Base-by-base conservation (phyloP, 2,797 vertebrate genomes). In the Danio choprae region DNA sequence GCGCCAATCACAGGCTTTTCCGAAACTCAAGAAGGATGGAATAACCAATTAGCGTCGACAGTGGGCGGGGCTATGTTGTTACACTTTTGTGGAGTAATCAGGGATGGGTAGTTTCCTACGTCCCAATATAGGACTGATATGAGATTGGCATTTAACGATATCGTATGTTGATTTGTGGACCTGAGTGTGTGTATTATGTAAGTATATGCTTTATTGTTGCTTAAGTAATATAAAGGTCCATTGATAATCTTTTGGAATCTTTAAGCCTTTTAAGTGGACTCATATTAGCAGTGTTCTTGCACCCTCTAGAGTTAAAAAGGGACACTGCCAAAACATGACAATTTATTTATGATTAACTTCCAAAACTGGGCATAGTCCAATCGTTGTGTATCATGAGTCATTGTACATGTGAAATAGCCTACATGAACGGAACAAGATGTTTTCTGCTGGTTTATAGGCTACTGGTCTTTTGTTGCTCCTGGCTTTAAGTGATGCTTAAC, bases 1-100 rank as follows among this genome's bases (percentile, higher is more conserved):
- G 0, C 43, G 22, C 91, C 91, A 93, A 93, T 90, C 56, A 84
- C 0, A 0, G n/a, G 2, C 5, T 41, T 64, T 73, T 38, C 20
- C 29, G 67, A 5, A 41, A 56, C 76, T 58, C 20, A 10, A 36
- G 6, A 13, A n/a, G 1, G 12, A n/a, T 12, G 4, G n/a, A 8
- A 0, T 9, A 67, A 6, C 90, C 90, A 93, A 90, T 93, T 12
- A 2, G 5, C 48, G 51, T 9, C 0, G 6, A n/a, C 0, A 8
- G 13, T 64, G 86, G 87, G 74, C 88, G 86, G 90, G 88, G 81
- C 43, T 7, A 7, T 10, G 43, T 48, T 40, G 65, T 81, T 76
- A 62, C 7, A 20, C 9, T 16, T 7, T 46, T 70, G 48, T 18
- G 56, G 60, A 68, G 36, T 73, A 46, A 68, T 73, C 68, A 71